Evolutionary conservation across 1,140 invertebrate genomes (phyloP), one percentile per base, ranked within the genome.

Genomic region (Drosophila subobscura): DNA sequence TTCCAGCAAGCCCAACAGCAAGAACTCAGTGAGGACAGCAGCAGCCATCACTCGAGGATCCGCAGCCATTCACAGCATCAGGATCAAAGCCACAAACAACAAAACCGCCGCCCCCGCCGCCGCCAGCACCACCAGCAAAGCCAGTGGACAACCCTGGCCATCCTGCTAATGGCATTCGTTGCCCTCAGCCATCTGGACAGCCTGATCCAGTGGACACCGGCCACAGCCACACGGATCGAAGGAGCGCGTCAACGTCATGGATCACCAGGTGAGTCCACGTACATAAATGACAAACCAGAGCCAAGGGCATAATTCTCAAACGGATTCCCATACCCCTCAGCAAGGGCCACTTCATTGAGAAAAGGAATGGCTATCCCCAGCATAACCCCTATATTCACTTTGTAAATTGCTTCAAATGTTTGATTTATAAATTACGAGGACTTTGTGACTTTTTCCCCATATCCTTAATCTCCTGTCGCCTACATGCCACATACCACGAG

Each of bases 101-200:
- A 12, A 16, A 49, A 27, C 1, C 14, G 55, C 25, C 4, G n/a
- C 61, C 16, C 22, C 29, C 41, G 60, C 46, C 12, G 7, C 70
- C 64, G 53, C 2, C 56, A 54, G 5, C 40, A 42, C 6, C 54
- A 37, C 14, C 56, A 55, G 27, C 49, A 47, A 55, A 40, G 22
- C 57, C 60, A 79, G 45, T 22, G 79, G 65, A 79, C 70, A 74
- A 60, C 72, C n/a, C 33, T 85, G 54, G 63, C 70, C 53, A 45
- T 86, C 42, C 51, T 84, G 22, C 42, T 89, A 29, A 8, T 90
- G 63, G 66, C 76, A 70, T 52, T 90, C 16, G 66, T 83, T 50
- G 66, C 60, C 25, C 56, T 90, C 12, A 90, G 68, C 53, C 83
- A 86, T 55, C 50, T 90, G 68, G 81, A 86, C 46, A 77, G 63